Percentiles rank a stretch among this genome's conserved stretches.
phyloP scores from a whole-genome alignment of 1,140 invertebrate genomes.

The Apolygus lucorum region DNA sequence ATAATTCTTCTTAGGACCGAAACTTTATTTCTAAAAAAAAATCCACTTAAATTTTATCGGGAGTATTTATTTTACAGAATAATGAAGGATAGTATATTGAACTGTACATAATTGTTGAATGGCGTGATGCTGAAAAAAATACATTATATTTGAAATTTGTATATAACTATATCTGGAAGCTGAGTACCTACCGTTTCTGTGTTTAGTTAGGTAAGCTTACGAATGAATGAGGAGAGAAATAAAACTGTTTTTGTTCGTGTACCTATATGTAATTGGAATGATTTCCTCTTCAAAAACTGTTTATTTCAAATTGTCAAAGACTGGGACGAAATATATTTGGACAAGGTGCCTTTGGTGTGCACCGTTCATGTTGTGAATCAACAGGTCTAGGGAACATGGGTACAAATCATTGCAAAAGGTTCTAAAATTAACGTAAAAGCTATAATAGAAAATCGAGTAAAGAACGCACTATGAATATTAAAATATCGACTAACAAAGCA shows the following conservation, averaged over 20 bases:
- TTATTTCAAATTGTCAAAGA: slow-evolving; percentile 8
- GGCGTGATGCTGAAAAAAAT: too few relatives aligned
- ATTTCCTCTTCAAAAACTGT: background rate
- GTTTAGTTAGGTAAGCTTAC: too few relatives aligned
- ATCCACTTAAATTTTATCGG: background rate
- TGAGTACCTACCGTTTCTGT: background rate
- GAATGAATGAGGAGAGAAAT: background rate
- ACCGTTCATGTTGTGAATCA: slow-evolving; percentile 22
- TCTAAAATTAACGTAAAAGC: too few relatives aligned
- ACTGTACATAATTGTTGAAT: too few relatives aligned
- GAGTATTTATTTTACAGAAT: slow-evolving; percentile 4
- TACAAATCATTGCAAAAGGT: too few relatives aligned
- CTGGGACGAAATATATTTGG: slow-evolving; percentile 18
- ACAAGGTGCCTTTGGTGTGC: slow-evolving; percentile 25
- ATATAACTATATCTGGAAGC: background rate
- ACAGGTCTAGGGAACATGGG: background rate
- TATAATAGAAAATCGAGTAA: too few relatives aligned
- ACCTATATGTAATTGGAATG: background rate
- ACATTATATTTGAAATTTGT: background rate
- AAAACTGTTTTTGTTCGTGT: background rate
- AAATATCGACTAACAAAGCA: background rate
- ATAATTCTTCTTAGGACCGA: too few relatives aligned
- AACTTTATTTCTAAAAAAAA: background rate
- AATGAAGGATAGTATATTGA: background rate
- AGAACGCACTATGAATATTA: too few relatives aligned